Percentiles rank a stretch among this genome's conserved stretches.
Evolutionary conservation across 1,140 invertebrate genomes (phyloP).

Genomic region (Drosophila elegans): DNA sequence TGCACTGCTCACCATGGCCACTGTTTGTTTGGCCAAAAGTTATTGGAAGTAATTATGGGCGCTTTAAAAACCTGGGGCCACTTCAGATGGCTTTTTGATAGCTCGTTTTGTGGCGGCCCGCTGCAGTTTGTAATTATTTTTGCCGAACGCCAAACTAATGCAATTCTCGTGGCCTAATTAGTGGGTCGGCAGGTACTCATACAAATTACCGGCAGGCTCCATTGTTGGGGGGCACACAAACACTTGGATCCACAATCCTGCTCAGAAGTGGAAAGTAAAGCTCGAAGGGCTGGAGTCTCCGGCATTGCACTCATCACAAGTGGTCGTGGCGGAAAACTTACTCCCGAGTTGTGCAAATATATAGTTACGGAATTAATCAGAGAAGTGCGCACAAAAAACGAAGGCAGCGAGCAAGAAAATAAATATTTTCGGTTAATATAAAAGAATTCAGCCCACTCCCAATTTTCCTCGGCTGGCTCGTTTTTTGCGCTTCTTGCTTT

Average conservation of each 20-base stretch:
- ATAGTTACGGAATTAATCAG: constrained; percentile 76
- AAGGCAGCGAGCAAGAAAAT: constrained; percentile 58
- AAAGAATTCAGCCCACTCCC: constrained; percentile 42
- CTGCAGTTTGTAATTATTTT: constrained; percentile 55
- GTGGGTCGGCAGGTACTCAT: constrained; percentile 35
- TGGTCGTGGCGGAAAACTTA: constrained; percentile 55
- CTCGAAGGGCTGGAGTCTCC: constrained; percentile 20
- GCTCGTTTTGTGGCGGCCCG: not conserved
- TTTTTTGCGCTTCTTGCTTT: constrained; percentile 42
- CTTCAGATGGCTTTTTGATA: constrained; percentile 37
- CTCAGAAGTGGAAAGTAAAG: constrained; percentile 65
- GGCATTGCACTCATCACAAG: constrained; percentile 31
- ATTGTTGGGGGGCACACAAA: constrained; percentile 51
- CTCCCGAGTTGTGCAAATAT: constrained; percentile 71
- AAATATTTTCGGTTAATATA: constrained; percentile 81
- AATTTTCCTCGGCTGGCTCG: not conserved
- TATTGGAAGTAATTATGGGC: constrained; percentile 71
- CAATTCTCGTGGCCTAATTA: constrained; percentile 68
- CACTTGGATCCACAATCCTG: constrained; percentile 52
- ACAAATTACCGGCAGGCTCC: constrained; percentile 56
- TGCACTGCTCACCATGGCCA: constrained; percentile 9
- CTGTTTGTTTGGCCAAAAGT: constrained; percentile 27
- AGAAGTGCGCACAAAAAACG: constrained; percentile 62
- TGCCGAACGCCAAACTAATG: constrained; percentile 65
- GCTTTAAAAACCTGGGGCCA: constrained; percentile 22